Percentiles rank a stretch among this genome's conserved stretches.
These are phyloP conservation scores for Aromia moschata DNA, from an alignment of 2,888 invertebrate species.

Conservation along the genomic window DNA sequence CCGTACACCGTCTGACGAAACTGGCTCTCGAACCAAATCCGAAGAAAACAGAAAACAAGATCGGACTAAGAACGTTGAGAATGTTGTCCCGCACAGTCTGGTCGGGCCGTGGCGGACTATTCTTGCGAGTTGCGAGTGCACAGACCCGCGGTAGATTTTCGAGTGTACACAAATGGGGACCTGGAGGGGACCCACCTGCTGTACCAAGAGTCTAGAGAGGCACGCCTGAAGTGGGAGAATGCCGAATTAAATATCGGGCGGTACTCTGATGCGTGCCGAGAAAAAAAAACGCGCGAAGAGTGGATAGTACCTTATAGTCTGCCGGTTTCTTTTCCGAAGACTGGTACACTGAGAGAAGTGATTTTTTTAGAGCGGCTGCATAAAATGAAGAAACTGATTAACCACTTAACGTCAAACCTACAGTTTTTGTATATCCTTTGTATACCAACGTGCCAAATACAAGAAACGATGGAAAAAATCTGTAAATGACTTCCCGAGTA, in stretches of 20 bases:
- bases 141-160: slow-evolving; percentile 10
- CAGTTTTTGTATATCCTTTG: too few species aligned
- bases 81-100: slow-evolving; percentile 11
- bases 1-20: too few species aligned
- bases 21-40: too few species aligned
- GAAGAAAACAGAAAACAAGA: not conserved
- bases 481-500: too few species aligned
- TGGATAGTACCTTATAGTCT: too few species aligned
- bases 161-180: slow-evolving; percentile 26
- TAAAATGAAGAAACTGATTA: too few species aligned
- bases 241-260: not conserved
- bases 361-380: not conserved
- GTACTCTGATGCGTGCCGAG: not conserved
- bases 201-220: not conserved
- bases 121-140: slow-evolving; percentile 5
- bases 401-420: too few species aligned
- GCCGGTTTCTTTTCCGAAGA: not conserved
- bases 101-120: slow-evolving; percentile 15
- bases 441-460: too few species aligned
- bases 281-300: not conserved
- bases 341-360: not conserved
- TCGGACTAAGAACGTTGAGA: not conserved
- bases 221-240: not conserved
- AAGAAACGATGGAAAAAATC: too few species aligned
- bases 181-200: slow-evolving; percentile 17